Evolutionary conservation across 2,888 invertebrate genomes (phyloP).

Genomic region (Imbricaverruca yamaguchii): DNA sequence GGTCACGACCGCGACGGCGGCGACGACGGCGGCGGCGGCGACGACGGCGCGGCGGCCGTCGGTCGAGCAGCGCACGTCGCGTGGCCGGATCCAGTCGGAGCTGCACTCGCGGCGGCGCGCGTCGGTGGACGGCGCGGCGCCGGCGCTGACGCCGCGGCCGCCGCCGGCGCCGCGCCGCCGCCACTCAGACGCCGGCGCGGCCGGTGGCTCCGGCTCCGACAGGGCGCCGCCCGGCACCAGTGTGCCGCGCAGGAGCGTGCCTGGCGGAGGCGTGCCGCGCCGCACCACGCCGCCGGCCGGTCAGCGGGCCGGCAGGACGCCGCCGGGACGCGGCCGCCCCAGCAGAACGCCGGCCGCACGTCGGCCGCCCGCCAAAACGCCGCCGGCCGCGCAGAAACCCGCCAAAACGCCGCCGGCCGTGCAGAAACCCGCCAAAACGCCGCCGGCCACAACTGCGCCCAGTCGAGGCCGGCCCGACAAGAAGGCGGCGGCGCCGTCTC

Average conservation of each 20-base stretch:
- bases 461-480: neutral
- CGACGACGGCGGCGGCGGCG: too few relatives aligned
- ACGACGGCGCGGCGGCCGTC: neutral
- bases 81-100: constrained; percentile 8
- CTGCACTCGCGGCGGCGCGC: neutral
- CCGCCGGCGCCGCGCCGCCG: neutral
- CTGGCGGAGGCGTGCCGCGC: too few relatives aligned
- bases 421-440: neutral
- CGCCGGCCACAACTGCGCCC: too few relatives aligned
- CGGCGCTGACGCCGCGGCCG: neutral
- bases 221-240: too few relatives aligned
- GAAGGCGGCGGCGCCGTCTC: neutral
- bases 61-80: neutral
- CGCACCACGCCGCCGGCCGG: neutral
- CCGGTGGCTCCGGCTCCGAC: neutral
- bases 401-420: neutral
- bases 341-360: neutral
- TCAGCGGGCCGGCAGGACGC: neutral
- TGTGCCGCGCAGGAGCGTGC: too few relatives aligned
- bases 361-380: too few relatives aligned
- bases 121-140: neutral
- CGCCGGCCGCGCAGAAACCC: neutral
- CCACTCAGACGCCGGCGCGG: neutral
- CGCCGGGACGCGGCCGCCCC: neutral
- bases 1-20: neutral